A percentile compares a stretch with the other conserved stretches of the same genome.
These are phyloP conservation scores for Formica selysi DNA, from an alignment of 1,140 invertebrate genomes.

Conservation along the genomic window DNA sequence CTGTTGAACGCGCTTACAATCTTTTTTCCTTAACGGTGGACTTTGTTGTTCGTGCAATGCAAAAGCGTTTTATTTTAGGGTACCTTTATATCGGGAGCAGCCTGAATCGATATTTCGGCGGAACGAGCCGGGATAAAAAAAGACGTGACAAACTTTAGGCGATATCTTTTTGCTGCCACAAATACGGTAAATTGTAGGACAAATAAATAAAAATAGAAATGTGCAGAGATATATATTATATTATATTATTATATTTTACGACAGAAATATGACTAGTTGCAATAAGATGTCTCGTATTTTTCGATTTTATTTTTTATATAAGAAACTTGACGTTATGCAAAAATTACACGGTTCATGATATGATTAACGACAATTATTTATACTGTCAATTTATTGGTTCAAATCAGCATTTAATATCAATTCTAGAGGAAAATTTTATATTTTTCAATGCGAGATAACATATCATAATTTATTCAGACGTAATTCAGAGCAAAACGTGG, in stretches of 20 bases:
- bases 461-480: neutral
- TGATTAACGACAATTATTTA: slow-evolving; percentile 10
- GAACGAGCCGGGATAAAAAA: slow-evolving; percentile 19
- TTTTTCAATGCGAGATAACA: slow-evolving; percentile 38
- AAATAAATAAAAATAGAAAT: slow-evolving; percentile 1
- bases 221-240: neutral
- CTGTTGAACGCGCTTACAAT: slow-evolving; percentile 1
- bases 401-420: slow-evolving; percentile 1
- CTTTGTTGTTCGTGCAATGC: neutral
- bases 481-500: slow-evolving; percentile 33
- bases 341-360: neutral
- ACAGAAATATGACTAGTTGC: neutral
- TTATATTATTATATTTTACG: neutral
- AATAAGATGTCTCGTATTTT: neutral
- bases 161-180: slow-evolving; percentile 1
- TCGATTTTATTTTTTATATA: neutral
- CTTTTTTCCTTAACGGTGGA: slow-evolving; percentile 14
- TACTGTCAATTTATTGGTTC: neutral
- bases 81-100: slow-evolving; percentile 26
- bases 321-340: neutral
- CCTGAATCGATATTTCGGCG: slow-evolving; percentile 49
- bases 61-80: slow-evolving; percentile 35
- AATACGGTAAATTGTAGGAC: slow-evolving; percentile 21
- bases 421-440: slow-evolving; percentile 53
- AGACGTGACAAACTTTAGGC: neutral